Evolutionary conservation across 2,113 vertebrate species (phyloP), one percentile per base, ranked within the genome.

Genomic region (Alethe diademata): DNA sequence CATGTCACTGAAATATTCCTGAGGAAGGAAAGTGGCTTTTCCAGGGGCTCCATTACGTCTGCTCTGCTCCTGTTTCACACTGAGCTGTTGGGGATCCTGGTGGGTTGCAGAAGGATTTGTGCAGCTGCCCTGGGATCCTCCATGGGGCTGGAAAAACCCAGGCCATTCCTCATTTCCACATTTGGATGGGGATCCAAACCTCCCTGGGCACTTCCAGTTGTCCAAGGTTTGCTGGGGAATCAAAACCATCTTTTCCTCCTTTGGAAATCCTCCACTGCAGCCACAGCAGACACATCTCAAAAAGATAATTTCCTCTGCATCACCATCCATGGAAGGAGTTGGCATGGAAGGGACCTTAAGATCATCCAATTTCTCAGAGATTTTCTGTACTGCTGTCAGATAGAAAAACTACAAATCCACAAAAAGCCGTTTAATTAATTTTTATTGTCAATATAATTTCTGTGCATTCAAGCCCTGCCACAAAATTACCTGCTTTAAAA

Each of bases 41-140:
- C 54, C 14, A 11, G 3, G 28, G 85, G 4, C 18, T 12, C 11
- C n/a, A 66, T 47, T 3, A 1, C 7, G 61, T 50, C 42, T 53
- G 78, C 65, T n/a, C 13, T 20, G 61, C 14, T 78, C 65, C 15
- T 11, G 22, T 20, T 28, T 4, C 35, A 1, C 38, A 0, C 1
- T 0, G 74, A 12, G 8, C 8, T 1, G 7, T 1, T 31, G 12
- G 12, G 14, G 43, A 13, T 22, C 53, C 24, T 54, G 2, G 0
- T 3, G 26, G 3, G 29, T 2, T 6, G 4, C 0, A 8, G 60
- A 19, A 22, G 4, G 11, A 3, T 5, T 31, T 3, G 54, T 22
- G 31, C 66, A 58, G 75, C 45, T 11, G 28, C 19, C 50, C 94
- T 53, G 86, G 67, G 35, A 69, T 26, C 53, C 65, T 42, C 31